These are phyloP conservation scores for Sylvietta virens DNA, from an alignment of 2,113 vertebrate species.

Conservation along the genomic window DNA sequence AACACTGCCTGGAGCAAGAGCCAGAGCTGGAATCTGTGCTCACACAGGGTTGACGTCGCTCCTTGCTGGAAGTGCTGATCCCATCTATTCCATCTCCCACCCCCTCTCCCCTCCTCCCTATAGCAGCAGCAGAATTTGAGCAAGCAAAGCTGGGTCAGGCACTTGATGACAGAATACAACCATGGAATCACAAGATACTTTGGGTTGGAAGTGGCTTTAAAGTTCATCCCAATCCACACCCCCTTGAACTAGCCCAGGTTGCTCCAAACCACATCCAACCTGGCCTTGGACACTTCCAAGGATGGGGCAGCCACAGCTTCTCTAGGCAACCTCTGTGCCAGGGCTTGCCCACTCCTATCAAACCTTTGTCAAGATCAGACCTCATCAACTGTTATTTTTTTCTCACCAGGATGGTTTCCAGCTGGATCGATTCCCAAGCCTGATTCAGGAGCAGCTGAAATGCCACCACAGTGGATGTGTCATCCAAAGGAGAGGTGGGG, in stretches of 20 bases:
- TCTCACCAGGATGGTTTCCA: neutral
- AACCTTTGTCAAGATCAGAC: neutral
- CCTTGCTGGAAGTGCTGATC: neutral
- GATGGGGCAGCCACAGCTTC: neutral
- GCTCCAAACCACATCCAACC: neutral
- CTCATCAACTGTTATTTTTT: neutral
- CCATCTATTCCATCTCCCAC: neutral
- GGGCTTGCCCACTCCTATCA: neutral
- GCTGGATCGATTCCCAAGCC: neutral
- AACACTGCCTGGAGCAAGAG: neutral
- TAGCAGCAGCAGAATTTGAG: neutral
- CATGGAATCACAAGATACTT: neutral
- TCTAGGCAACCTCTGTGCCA: neutral
- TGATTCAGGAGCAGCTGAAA: neutral
- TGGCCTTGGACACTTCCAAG: neutral
- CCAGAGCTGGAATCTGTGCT: neutral
- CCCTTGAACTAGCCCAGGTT: rapidly evolving
- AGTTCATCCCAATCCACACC: neutral
- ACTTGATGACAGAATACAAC: neutral
- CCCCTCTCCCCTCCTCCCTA: neutral
- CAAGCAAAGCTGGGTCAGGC: neutral
- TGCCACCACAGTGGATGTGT: neutral
- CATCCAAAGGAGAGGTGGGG: neutral
- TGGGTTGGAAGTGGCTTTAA: neutral
- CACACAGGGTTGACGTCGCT: rapidly evolving